Percentiles rank a stretch among this genome's conserved stretches.
These are phyloP conservation scores for Hoplostethus mediterraneus DNA, from an alignment of 2,797 vertebrate genomes.

Conservation along the genomic window DNA sequence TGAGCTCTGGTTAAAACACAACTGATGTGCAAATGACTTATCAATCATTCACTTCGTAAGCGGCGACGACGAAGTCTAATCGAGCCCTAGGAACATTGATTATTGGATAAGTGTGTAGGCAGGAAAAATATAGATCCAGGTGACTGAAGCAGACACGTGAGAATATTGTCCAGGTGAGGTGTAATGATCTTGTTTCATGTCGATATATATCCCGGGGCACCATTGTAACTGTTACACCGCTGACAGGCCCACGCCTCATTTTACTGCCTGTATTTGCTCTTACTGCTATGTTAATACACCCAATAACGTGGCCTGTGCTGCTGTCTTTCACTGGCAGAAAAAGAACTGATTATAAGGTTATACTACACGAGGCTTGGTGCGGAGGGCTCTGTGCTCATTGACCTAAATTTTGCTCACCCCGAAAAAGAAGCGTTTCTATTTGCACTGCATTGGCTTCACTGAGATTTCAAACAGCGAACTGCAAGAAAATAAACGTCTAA, in stretches of 20 bases:
- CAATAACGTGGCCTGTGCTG: constrained; percentile 41
- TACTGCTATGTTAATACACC: constrained; percentile 66
- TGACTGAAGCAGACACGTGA: constrained; percentile 50
- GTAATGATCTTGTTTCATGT: constrained; percentile 50
- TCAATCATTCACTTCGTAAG: constrained; percentile 43
- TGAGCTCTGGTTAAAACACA: constrained; percentile 44
- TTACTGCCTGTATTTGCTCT: constrained; percentile 66
- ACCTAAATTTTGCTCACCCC: constrained; percentile 66
- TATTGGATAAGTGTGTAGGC: constrained; percentile 46
- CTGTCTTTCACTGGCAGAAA: constrained; percentile 53
- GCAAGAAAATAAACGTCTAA: background rate
- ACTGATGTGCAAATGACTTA: constrained; percentile 63
- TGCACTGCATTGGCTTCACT: constrained; percentile 13
- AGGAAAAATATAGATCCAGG: constrained; percentile 43
- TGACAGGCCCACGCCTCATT: constrained; percentile 77
- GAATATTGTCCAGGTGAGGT: constrained; percentile 18
- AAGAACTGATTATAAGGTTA: constrained; percentile 51
- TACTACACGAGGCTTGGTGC: constrained; percentile 44
- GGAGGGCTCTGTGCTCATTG: constrained; percentile 59
- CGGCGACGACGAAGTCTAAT: constrained; percentile 61
- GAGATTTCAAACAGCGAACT: constrained; percentile 25
- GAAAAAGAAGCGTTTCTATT: constrained; percentile 21
- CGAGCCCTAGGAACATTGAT: constrained; percentile 48
- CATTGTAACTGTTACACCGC: constrained; percentile 68
- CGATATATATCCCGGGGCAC: constrained; percentile 72